Evolutionary conservation across 1,140 invertebrate species (phyloP).

Genomic region (Pygmarrhopalites habei): DNA sequence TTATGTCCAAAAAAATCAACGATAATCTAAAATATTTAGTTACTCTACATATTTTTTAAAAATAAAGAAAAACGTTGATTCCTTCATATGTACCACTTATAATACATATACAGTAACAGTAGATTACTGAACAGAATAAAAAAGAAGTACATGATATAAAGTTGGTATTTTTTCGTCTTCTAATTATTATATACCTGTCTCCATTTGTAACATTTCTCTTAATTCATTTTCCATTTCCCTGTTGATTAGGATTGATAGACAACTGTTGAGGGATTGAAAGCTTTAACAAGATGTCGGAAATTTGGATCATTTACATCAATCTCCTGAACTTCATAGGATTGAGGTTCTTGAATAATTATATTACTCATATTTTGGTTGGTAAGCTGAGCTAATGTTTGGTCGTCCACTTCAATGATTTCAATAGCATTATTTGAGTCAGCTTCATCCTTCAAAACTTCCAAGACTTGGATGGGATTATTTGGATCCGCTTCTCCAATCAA

Average conservation of each 20-base stretch:
- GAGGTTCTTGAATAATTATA: background rate
- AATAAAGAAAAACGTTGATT: too few species aligned
- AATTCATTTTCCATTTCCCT: background rate
- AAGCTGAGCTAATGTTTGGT: slow-evolving; percentile 31
- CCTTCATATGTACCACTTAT: too few species aligned
- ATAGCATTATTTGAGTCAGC: slow-evolving; percentile 6
- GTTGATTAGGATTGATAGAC: slow-evolving; percentile 7
- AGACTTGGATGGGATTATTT: slow-evolving; percentile 19
- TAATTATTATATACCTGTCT: background rate
- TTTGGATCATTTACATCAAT: slow-evolving; percentile 14
- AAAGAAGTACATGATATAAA: too few species aligned
- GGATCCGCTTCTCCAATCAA: slow-evolving; percentile 35
- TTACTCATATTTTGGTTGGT: slow-evolving; percentile 19
- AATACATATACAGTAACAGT: too few species aligned
- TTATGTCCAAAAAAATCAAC: too few species aligned
- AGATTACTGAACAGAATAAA: too few species aligned
- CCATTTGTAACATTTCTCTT: background rate
- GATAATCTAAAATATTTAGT: too few species aligned
- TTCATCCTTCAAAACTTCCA: slow-evolving; percentile 21
- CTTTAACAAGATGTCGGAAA: slow-evolving; percentile 15
- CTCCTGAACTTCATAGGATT: slow-evolving; percentile 1
- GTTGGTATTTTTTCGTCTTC: too few species aligned
- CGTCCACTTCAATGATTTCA: slow-evolving; percentile 38
- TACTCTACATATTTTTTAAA: too few species aligned
- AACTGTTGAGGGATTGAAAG: background rate